A percentile compares a stretch with the other conserved stretches of the same genome.
Conservation (phyloP, 2,888 invertebrate species). For the Drosophila emarginata region DNA sequence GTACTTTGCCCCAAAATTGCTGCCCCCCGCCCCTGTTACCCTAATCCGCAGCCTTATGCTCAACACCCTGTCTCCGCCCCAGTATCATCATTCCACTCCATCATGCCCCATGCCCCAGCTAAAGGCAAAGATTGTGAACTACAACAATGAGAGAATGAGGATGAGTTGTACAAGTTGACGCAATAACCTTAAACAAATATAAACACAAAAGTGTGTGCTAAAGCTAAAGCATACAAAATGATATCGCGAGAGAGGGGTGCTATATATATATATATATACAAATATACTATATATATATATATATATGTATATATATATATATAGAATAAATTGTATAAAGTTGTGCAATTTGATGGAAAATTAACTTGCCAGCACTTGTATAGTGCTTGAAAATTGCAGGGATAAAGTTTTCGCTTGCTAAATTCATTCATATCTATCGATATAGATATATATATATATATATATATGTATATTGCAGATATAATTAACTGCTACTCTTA, state of each 20-base stretch:
- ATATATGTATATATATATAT: too few relatives aligned
- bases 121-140: slow-evolving; percentile 47
- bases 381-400: neutral
- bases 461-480: slow-evolving; percentile 7
- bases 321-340: neutral
- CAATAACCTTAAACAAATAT: slow-evolving; percentile 71
- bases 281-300: too few relatives aligned
- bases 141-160: slow-evolving; percentile 30
- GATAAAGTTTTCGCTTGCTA: neutral
- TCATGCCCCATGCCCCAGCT: neutral
- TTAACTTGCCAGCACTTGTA: slow-evolving; percentile 2
- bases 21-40: slow-evolving; percentile 1
- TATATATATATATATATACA: neutral
- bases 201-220: slow-evolving; percentile 51
- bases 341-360: slow-evolving; percentile 2
- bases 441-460: neutral
- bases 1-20: slow-evolving; percentile 30
- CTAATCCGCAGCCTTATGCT: slow-evolving; percentile 3
- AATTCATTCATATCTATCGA: slow-evolving; percentile 12
- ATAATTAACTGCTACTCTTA: slow-evolving; percentile 33
- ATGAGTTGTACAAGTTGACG: slow-evolving; percentile 55
- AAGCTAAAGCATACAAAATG: slow-evolving; percentile 30
- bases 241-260: slow-evolving; percentile 19
- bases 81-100: neutral
- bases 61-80: too few relatives aligned